Evolutionary conservation across 2,888 invertebrate genomes (phyloP).

Genomic region (Mylabris sibirica): DNA sequence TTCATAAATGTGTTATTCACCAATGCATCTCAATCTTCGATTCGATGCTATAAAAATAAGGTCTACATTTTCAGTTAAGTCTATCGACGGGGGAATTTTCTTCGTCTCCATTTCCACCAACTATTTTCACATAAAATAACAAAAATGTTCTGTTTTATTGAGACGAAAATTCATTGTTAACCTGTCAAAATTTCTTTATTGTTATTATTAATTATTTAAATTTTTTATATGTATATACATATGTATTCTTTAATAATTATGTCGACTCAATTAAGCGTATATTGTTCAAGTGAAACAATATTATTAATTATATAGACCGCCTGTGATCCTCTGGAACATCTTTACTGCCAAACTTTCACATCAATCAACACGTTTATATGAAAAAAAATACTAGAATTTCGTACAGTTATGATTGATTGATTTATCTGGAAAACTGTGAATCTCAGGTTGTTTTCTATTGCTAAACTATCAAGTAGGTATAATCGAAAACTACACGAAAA

Average conservation of each 20-base stretch:
- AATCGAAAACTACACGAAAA: background rate
- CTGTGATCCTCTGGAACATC: background rate
- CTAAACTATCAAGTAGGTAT: background rate
- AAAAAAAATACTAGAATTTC: background rate
- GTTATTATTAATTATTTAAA: background rate
- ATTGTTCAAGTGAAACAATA: constrained; percentile 1
- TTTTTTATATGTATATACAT: no score
- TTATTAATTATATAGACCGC: constrained; percentile 1
- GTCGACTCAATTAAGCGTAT: background rate
- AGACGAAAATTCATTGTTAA: background rate
- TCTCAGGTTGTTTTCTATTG: background rate
- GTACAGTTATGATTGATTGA: background rate
- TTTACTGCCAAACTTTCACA: constrained; percentile 1
- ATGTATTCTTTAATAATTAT: background rate
- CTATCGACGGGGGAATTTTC: constrained; percentile 12
- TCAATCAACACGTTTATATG: background rate
- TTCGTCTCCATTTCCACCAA: background rate
- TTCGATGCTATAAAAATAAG: constrained; percentile 29
- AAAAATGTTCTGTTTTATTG: background rate
- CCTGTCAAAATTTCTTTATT: background rate
- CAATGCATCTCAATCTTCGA: constrained; percentile 33
- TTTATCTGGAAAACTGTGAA: background rate
- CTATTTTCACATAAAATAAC: background rate
- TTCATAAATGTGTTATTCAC: constrained; percentile 42
- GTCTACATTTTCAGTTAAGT: constrained; percentile 29